A percentile compares a stretch with the other conserved stretches of the same genome.
phyloP scores from a whole-genome alignment of 2,113 vertebrate species.

The Daphoenositta chrysoptera region DNA sequence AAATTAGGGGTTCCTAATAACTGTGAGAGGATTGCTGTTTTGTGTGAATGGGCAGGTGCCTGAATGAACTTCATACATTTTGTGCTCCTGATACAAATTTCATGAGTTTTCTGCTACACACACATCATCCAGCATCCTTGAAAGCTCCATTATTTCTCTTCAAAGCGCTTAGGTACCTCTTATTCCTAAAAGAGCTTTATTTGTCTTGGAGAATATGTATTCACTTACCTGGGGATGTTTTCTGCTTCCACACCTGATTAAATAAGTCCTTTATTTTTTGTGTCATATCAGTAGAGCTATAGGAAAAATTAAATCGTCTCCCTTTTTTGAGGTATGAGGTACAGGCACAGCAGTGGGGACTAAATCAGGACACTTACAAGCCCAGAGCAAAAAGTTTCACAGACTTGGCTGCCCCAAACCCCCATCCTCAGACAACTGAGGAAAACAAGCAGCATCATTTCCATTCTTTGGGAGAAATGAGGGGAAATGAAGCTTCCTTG shows the following conservation, averaged over 20 bases:
- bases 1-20: background rate
- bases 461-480: background rate
- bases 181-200: background rate
- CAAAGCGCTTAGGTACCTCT: background rate
- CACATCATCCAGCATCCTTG: background rate
- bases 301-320: background rate
- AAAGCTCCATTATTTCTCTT: background rate
- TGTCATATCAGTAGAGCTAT: background rate
- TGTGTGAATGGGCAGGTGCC: background rate
- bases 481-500: background rate
- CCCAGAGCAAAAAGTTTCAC: background rate
- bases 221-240: background rate
- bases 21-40: background rate
- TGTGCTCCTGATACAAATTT: background rate
- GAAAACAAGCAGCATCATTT: background rate
- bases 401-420: background rate
- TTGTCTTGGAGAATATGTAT: background rate
- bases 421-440: background rate
- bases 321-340: background rate
- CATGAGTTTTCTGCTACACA: rapidly evolving
- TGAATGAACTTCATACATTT: background rate
- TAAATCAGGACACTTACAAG: background rate
- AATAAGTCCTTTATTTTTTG: background rate
- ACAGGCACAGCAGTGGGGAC: background rate
- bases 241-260: background rate